These are phyloP conservation scores for Corvus hawaiiensis DNA, from an alignment of 2,113 vertebrate genomes.

Conservation along the genomic window DNA sequence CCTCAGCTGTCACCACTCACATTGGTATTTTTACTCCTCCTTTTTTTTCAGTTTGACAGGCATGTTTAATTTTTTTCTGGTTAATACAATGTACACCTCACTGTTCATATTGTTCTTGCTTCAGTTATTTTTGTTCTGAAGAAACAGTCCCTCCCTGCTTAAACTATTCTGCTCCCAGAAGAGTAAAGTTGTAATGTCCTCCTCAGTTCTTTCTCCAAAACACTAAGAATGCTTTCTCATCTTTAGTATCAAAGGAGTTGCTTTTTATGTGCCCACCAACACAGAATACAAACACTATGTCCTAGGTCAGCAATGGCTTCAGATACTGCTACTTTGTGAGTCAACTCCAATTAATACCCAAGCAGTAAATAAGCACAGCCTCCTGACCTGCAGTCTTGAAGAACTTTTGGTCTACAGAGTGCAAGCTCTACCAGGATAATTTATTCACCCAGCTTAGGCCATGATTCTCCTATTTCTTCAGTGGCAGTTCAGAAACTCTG, in stretches of 20 bases:
- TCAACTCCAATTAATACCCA: background rate
- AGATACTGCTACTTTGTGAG: background rate
- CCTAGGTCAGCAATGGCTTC: background rate
- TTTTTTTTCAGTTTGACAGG: background rate
- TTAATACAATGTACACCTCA: background rate
- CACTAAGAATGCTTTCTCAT: background rate
- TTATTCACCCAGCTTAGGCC: background rate
- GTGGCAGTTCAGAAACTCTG: background rate
- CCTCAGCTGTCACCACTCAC: background rate
- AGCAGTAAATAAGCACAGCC: background rate
- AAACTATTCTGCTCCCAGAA: background rate
- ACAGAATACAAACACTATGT: background rate
- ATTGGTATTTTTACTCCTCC: background rate
- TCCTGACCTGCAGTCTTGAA: background rate
- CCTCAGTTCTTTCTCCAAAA: background rate
- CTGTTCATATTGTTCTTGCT: background rate
- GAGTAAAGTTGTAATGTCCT: background rate
- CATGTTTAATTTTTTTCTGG: background rate
- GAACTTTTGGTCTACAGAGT: background rate
- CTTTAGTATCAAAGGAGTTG: background rate
- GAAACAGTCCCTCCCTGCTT: background rate
- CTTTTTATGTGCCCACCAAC: background rate
- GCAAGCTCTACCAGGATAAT: background rate
- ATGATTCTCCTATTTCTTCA: background rate
- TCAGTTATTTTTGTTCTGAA: background rate